Evolutionary conservation across 1,140 invertebrate species (phyloP).

Genomic region (Eumeta japonica): DNA sequence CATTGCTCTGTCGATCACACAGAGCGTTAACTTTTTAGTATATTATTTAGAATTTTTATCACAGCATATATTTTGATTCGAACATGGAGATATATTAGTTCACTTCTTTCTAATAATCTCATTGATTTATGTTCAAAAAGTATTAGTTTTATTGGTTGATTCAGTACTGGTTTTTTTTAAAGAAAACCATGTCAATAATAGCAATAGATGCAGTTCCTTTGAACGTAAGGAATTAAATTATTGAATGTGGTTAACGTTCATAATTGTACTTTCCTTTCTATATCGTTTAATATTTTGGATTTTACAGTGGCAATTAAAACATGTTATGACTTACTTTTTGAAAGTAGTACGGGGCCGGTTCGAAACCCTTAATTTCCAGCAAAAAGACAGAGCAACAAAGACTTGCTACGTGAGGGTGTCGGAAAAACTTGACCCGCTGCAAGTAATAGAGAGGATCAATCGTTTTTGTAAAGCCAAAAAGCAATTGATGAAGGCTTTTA

Average conservation of each 20-base stretch:
- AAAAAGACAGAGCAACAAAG: background rate
- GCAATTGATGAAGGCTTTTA: slow-evolving; percentile 6
- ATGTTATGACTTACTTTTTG: slow-evolving; percentile 5
- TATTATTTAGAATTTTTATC: background rate
- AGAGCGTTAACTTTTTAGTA: background rate
- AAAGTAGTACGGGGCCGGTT: slow-evolving; percentile 11
- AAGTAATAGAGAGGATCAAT: slow-evolving; percentile 18
- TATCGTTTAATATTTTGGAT: too few species aligned
- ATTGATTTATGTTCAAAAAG: too few species aligned
- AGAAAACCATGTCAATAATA: slow-evolving; percentile 3
- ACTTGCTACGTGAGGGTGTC: slow-evolving; percentile 15
- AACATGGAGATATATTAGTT: background rate
- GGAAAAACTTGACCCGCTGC: slow-evolving; percentile 14
- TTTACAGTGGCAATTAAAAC: slow-evolving; percentile 6
- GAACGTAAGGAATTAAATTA: slow-evolving; percentile 4
- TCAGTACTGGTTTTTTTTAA: background rate
- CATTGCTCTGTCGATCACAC: too few species aligned
- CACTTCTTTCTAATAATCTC: slow-evolving; percentile 1
- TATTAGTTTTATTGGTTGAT: too few species aligned
- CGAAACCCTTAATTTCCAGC: slow-evolving; percentile 14
- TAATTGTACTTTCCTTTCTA: too few species aligned
- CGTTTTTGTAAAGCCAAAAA: background rate
- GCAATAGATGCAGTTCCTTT: slow-evolving; percentile 3
- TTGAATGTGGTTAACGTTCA: too few species aligned
- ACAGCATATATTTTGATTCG: background rate